Conservation (phyloP, 2,113 vertebrate genomes). For the Cepphus grylle region DNA sequence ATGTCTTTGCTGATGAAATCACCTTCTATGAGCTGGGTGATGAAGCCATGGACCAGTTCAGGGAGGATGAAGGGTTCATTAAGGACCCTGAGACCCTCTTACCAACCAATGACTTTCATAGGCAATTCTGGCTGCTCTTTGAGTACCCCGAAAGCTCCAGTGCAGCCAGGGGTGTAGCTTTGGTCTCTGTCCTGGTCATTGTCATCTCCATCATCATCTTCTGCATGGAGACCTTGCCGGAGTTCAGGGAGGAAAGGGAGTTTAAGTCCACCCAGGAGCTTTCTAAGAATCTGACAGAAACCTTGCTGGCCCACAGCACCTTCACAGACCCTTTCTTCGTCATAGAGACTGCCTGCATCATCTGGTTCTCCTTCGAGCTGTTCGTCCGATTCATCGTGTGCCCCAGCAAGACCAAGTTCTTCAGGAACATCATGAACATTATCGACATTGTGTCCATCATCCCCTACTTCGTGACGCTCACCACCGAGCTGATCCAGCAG, state of each 20-base stretch:
- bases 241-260: conserved; percentile 88
- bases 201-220: conserved; percentile 96
- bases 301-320: conserved; percentile 66
- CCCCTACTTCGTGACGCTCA: conserved; percentile 92
- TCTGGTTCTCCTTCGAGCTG: conserved; percentile 95
- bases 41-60: conserved; percentile 93
- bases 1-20: conserved; percentile 94
- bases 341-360: conserved; percentile 90
- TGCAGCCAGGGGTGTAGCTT: conserved; percentile 87
- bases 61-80: conserved; percentile 95
- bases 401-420: conserved; percentile 92
- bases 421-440: conserved; percentile 95
- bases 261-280: conserved; percentile 57
- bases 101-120: conserved; percentile 84
- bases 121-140: conserved; percentile 95
- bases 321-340: conserved; percentile 95
- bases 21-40: conserved; percentile 90
- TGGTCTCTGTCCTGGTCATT: conserved; percentile 92
- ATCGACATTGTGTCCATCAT: conserved; percentile 96
- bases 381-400: conserved; percentile 86
- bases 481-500: conserved; percentile 85
- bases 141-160: conserved; percentile 96
- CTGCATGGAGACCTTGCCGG: conserved; percentile 93
- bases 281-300: conserved; percentile 49
- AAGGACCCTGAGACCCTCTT: conserved; percentile 88